Base-by-base conservation (phyloP, 1,140 invertebrate genomes). In the Zaprionus africanus region DNA sequence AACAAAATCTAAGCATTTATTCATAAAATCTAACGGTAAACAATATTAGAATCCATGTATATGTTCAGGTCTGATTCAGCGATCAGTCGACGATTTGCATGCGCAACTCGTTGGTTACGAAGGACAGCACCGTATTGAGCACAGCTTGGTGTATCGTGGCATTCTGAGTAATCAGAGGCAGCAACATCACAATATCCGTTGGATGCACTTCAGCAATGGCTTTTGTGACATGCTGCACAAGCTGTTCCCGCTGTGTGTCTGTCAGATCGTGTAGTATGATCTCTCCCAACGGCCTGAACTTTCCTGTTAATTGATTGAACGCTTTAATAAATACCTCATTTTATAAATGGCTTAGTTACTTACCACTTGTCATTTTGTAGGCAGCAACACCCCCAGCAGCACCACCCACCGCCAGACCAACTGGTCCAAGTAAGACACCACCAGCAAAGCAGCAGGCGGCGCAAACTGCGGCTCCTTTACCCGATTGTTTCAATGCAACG, bases 11-110 rank as follows among this genome's bases (percentile, higher is more conserved):
- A 57, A 49, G 13, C 53, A 19, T 43, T 59, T 54, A 66, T 60
- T 60, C 59, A 41, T 24, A 31, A 43, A 56, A 59, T n/a, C 12
- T 34, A 38, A 15, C 17, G 66, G 79, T 76, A 22, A 51, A 51
- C 7, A 22, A 51, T 11, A 13, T n/a, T 24, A 22, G 13, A 7
- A 51, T 51, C 11, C 46, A 24, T 51, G 24, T 19, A 49, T 49
- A 22, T 22, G 41, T 43, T 43, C 41, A 17, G 4, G 36, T 1
- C 0, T 34, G 41, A n/a, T 17, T 5, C 22, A 13, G 22, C 46
- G 19, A 66, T 92, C 79, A 92, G 41, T 92, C 87, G 19, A 92
- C 49, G 17, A 92, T 91, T 57, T 92, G 85, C 75, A 91, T 79
- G 9, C 78, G 78, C 38, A 92, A 65, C 51, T 92, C 92, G 43